A percentile compares a stretch with the other conserved stretches of the same genome.
These are phyloP conservation scores for Hippopotamus amphibius DNA, from an alignment of 2,113 vertebrate genomes.

Conservation along the genomic window DNA sequence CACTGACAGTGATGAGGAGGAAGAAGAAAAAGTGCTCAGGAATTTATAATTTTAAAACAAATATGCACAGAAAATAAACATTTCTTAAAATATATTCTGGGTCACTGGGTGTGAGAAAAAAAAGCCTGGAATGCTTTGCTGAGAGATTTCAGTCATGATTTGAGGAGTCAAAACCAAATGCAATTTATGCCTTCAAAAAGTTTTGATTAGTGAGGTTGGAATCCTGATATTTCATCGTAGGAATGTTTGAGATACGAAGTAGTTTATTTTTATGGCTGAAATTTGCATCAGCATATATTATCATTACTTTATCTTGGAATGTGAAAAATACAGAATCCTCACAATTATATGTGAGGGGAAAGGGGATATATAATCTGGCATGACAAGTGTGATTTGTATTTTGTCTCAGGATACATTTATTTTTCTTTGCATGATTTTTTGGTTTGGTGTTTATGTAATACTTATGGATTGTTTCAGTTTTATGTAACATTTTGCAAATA, in stretches of 20 bases:
- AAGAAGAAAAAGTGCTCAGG: slow-evolving; percentile 87
- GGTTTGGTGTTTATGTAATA: slow-evolving; percentile 76
- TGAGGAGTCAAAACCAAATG: slow-evolving; percentile 53
- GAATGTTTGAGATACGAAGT: slow-evolving; percentile 72
- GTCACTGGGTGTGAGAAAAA: slow-evolving; percentile 78
- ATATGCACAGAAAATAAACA: slow-evolving; percentile 82
- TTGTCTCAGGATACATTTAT: slow-evolving; percentile 59
- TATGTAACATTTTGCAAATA: slow-evolving; percentile 72
- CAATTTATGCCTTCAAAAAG: slow-evolving; percentile 53
- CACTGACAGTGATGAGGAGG: slow-evolving; percentile 86
- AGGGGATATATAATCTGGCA: slow-evolving; percentile 34
- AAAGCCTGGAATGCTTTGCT: slow-evolving; percentile 54
- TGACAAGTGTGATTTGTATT: slow-evolving; percentile 62
- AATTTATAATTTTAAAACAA: slow-evolving; percentile 86
- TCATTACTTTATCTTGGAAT: slow-evolving; percentile 67
- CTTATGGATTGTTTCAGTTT: slow-evolving; percentile 69
- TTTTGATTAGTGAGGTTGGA: slow-evolving; percentile 64
- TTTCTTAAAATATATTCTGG: slow-evolving; percentile 82
- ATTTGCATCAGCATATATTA: slow-evolving; percentile 60
- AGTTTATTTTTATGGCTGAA: slow-evolving; percentile 73
- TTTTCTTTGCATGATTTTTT: slow-evolving; percentile 61
- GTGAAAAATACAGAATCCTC: slow-evolving; percentile 53
- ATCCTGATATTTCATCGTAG: slow-evolving; percentile 64
- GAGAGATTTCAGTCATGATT: slow-evolving; percentile 73
- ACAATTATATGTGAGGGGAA: slow-evolving; percentile 20